These are phyloP conservation scores for Luperina testacea DNA, from an alignment of 2,888 invertebrate species.

Conservation along the genomic window DNA sequence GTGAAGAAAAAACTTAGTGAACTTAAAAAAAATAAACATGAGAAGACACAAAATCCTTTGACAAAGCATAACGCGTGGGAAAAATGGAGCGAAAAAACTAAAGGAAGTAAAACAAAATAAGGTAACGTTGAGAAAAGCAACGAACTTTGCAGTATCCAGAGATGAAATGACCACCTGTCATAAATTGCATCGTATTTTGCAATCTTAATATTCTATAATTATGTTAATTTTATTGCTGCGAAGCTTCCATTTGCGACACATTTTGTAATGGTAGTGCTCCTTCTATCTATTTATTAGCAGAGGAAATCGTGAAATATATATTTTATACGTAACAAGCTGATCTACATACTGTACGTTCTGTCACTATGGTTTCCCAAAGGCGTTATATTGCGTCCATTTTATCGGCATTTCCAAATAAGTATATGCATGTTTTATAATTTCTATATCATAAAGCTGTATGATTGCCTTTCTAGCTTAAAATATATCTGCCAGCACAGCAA, in stretches of 20 bases:
- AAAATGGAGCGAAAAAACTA: neutral
- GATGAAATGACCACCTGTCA: constrained; percentile 33
- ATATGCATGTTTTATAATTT: neutral
- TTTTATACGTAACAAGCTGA: neutral
- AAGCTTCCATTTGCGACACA: constrained; percentile 46
- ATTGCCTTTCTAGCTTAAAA: neutral
- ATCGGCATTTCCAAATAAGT: neutral
- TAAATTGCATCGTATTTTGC: constrained; percentile 51
- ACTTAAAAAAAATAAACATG: neutral
- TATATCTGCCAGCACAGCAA: neutral
- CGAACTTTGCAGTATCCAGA: constrained; percentile 13
- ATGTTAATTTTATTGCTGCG: constrained; percentile 47
- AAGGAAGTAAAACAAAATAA: neutral
- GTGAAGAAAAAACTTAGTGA: neutral
- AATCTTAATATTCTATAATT: constrained; percentile 53
- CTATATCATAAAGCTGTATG: neutral
- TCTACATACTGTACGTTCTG: constrained; percentile 14
- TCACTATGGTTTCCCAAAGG: neutral
- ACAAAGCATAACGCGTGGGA: neutral
- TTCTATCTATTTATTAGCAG: constrained; percentile 36
- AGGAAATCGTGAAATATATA: constrained; percentile 9
- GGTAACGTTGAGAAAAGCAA: neutral
- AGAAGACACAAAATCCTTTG: neutral
- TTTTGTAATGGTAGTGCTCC: constrained; percentile 32
- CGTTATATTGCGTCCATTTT: neutral